Percentiles rank a stretch among this genome's conserved stretches.
phyloP scores from a whole-genome alignment of 1,140 invertebrate species.

The Lepidostoma basale region DNA sequence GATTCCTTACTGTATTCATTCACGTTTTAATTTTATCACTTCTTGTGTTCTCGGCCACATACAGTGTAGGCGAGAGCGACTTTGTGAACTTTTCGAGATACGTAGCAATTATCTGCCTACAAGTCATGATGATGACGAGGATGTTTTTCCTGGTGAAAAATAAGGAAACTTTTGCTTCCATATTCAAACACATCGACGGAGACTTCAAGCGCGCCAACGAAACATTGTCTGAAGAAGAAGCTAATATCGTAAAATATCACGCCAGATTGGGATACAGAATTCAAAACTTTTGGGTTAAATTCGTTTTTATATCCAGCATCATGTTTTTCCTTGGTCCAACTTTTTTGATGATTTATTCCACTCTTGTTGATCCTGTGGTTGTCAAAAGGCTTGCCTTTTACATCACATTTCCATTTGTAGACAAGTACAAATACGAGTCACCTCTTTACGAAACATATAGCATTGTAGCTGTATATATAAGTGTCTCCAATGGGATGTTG shows the following conservation, averaged over 20 bases:
- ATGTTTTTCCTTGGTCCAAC: constrained; percentile 6
- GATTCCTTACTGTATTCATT: background rate
- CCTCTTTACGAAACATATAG: constrained; percentile 31
- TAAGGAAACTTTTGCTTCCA: background rate
- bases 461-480: constrained; percentile 22
- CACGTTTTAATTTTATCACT: background rate
- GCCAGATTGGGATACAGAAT: constrained; percentile 7
- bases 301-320: background rate
- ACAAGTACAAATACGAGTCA: constrained; percentile 26
- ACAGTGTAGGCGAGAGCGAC: constrained; percentile 1
- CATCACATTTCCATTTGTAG: constrained; percentile 3
- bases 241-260: constrained; percentile 19
- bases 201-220: constrained; percentile 28
- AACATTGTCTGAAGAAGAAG: constrained; percentile 2
- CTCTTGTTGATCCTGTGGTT: background rate
- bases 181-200: constrained; percentile 23
- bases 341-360: constrained; percentile 21
- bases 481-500: background rate
- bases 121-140: constrained; percentile 27
- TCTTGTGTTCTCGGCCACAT: background rate
- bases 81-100: constrained; percentile 34
- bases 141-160: constrained; percentile 10
- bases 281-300: constrained; percentile 17
- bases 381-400: constrained; percentile 33
- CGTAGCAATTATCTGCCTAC: constrained; percentile 29